Evolutionary conservation across 2,888 invertebrate species (phyloP), one percentile per base, ranked within the genome.

Genomic region (Toxonevra muliebris): DNA sequence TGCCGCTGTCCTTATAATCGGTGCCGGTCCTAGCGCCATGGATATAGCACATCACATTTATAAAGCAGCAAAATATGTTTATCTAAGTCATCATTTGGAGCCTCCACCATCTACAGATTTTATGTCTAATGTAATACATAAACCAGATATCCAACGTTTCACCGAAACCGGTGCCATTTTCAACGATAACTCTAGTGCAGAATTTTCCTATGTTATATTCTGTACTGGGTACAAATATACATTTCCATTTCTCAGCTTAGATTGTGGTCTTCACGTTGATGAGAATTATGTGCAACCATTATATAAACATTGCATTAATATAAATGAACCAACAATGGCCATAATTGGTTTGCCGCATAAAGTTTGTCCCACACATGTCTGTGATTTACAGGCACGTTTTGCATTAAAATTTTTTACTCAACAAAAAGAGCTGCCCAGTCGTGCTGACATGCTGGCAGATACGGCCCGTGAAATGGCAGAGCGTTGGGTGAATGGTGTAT

Each of bases 11-110:
- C 88, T 94, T 30, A 90, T 95, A 12, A 86, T 96, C n/a, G 96
- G 96, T 1, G 95, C 93, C 0, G 94, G 93, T 0, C 92, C 94
- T 40, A 96, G 95, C 0, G 96, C 95, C 52, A 87, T 92, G 82
- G 93, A 93, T 82, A 88, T 93, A 61, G 89, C 91, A 0, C 79
- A 90, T 59, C 92, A 92, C 76, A 86, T 92, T 59, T 88, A 91
- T 45, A 80, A 86, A 66, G 87, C 88, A 8, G 90, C 92, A 0
- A 76, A 85, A 67, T 76, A 87, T 83, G 91, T 93, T 9, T 86
- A 89, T 69, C 86, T 93, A 45, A 92, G 92, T 78, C 92, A 92
- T 80, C 92, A 92, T 76, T 84, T 88, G 40, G 87, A 89, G 12
- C 87, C 88, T 11, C 54, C 62, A 5, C 50, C 73, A 1, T 85